Conservation (phyloP, 2,888 invertebrate genomes). For the Ectemnius lituratus region DNA sequence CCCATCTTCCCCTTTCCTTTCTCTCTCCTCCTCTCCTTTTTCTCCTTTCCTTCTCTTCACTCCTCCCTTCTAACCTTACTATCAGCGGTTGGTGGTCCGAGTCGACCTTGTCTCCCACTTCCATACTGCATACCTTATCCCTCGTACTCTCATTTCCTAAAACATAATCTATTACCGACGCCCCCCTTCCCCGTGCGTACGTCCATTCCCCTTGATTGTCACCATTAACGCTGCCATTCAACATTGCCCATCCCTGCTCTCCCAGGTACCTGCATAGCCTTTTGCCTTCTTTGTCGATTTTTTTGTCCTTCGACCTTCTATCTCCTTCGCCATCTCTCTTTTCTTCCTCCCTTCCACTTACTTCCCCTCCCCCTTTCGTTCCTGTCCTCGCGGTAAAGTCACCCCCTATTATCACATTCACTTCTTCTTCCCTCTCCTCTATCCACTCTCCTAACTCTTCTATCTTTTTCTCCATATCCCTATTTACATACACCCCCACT, state of each 20-base stretch:
- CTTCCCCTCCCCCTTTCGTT: conserved; percentile 17
- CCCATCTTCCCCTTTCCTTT: neutral
- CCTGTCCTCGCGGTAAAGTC: conserved; percentile 41
- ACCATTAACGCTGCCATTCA: conserved; percentile 19
- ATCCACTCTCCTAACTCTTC: neutral
- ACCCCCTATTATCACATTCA: neutral
- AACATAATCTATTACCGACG: conserved; percentile 37
- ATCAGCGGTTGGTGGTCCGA: conserved; percentile 32
- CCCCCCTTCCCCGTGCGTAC: conserved; percentile 1
- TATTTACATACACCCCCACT: conserved; percentile 12
- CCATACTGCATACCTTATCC: conserved; percentile 17
- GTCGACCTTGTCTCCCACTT: conserved; percentile 21
- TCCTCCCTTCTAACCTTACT: neutral
- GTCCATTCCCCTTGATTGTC: no score
- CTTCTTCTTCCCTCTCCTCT: neutral
- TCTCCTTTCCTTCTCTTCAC: conserved; percentile 1
- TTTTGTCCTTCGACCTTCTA: neutral
- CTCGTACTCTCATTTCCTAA: conserved; percentile 13
- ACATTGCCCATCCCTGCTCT: conserved; percentile 38
- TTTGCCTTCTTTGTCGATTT: conserved; percentile 24
- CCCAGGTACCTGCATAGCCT: conserved; percentile 30
- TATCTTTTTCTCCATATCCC: neutral
- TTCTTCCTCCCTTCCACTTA: conserved; percentile 11
- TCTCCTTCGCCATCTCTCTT: conserved; percentile 12
- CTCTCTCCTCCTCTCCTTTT: neutral